Conservation (phyloP, 2,797 vertebrate genomes). For the Platyrinchus mystaceus region DNA sequence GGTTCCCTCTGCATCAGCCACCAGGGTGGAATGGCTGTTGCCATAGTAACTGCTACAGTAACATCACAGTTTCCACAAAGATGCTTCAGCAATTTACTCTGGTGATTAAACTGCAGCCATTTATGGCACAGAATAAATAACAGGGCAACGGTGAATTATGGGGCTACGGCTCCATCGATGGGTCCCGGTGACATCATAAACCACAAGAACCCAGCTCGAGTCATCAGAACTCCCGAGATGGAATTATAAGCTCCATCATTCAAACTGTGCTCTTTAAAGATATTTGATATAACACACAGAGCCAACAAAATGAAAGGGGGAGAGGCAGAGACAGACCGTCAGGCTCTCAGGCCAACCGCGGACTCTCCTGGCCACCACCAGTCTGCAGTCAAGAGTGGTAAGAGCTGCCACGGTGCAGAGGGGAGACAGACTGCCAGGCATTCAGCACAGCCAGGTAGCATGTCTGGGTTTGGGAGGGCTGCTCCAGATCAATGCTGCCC, state of each 20-base stretch:
- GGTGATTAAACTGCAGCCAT: slow-evolving; percentile 64
- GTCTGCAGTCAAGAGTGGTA: background rate
- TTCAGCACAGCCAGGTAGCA: background rate
- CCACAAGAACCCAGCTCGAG: slow-evolving; percentile 61
- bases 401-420: background rate
- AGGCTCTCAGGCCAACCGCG: slow-evolving; percentile 16
- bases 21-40: background rate
- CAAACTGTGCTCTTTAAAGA: slow-evolving; percentile 41
- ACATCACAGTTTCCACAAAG: slow-evolving; percentile 61
- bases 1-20: background rate
- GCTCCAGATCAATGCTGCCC: background rate
- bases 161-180: slow-evolving; percentile 55
- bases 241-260: slow-evolving; percentile 50
- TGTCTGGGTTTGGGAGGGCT: background rate
- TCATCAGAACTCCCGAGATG: slow-evolving; percentile 43
- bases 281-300: slow-evolving; percentile 1
- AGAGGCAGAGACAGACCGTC: background rate
- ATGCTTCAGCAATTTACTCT: slow-evolving; percentile 61
- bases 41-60: slow-evolving; percentile 13
- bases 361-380: background rate
- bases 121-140: slow-evolving; percentile 63
- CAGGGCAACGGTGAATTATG: slow-evolving; percentile 48
- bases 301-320: background rate
- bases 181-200: slow-evolving; percentile 54
- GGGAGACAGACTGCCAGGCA: background rate